Base-by-base conservation (phyloP, 2,113 vertebrate genomes). In the Mirounga angustirostris region DNA sequence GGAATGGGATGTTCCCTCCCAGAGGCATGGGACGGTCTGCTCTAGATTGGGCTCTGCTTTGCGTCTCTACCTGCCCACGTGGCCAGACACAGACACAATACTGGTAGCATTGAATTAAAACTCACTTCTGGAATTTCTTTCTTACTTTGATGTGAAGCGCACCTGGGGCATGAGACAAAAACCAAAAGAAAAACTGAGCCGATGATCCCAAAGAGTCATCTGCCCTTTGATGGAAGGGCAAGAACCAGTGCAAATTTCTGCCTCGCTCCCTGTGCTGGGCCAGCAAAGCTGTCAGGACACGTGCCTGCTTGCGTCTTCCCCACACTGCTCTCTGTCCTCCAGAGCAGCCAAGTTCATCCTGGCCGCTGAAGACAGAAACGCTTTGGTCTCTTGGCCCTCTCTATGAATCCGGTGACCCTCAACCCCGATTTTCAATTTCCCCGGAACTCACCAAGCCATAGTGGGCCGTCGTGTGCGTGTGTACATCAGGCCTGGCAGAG, bases 81-180 rank as follows among this genome's bases (percentile, higher is more conserved):
- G 40, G 19, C 24, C 52, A 26, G 5, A 81, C 46, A 22, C 58
- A 46, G 36, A n/a, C n/a, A n/a, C n/a, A 36, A 88, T 73, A 56
- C 18, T 74, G 40, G 33, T 36, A 94, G 84, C 58, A 4, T 40
- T 67, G 36, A 93, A 96, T 40, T 95, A 58, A 97, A 98, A 96
- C 21, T 59, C 50, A 96, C 61, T 98, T 82, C 82, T 97, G 54
- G 56, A 97, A 67, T 74, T 92, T 96, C 96, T 97, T 97, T 79
- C 97, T 96, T 97, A 0, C 87, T 97, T 95, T 86, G 69, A 95
- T 69, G 73, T 73, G 50, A 94, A 73, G 21, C 50, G 5, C 2
- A 58, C 15, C 28, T 83, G 56, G 24, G 40, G 22, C 59, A 54
- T 83, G 43, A 69, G 28, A 46, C 11, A 43, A 93, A 43, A 36